phyloP scores from a whole-genome alignment of 2,888 invertebrate genomes.

The Cynaeus angustus region DNA sequence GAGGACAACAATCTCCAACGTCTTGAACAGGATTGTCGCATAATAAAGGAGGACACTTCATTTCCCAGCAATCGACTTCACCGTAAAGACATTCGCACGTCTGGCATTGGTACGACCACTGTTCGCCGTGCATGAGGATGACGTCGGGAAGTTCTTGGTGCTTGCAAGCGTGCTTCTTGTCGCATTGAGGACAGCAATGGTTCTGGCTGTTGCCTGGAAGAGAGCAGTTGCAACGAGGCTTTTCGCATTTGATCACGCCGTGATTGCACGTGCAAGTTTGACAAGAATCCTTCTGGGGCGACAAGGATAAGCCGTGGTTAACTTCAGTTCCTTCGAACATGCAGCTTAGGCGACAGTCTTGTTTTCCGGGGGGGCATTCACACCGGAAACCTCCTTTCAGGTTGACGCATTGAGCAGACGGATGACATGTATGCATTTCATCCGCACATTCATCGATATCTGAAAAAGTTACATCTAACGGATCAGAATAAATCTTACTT shows the following conservation, averaged over 20 bases:
- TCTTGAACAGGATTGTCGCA: slow-evolving; percentile 78
- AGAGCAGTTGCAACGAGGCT: slow-evolving; percentile 81
- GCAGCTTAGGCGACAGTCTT: slow-evolving; percentile 82
- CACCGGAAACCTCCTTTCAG: slow-evolving; percentile 87
- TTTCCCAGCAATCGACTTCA: slow-evolving; percentile 91
- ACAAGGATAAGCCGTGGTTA: slow-evolving; percentile 75
- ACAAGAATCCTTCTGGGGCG: slow-evolving; percentile 71
- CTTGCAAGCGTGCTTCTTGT: slow-evolving; percentile 81
- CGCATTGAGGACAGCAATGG: slow-evolving; percentile 88
- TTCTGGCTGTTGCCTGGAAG: slow-evolving; percentile 72
- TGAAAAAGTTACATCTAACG: slow-evolving; percentile 69
- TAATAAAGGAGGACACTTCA: slow-evolving; percentile 84
- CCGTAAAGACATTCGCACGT: slow-evolving; percentile 94
- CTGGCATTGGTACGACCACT: slow-evolving; percentile 94
- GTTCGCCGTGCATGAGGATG: slow-evolving; percentile 85
- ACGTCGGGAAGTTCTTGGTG: slow-evolving; percentile 84
- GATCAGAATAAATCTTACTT: neutral
- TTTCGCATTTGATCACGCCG: slow-evolving; percentile 81
- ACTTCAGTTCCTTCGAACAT: slow-evolving; percentile 81
- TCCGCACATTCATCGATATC: slow-evolving; percentile 90
- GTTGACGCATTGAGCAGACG: slow-evolving; percentile 85
- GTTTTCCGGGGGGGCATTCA: slow-evolving; percentile 75
- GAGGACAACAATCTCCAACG: slow-evolving; percentile 82
- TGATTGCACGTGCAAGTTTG: slow-evolving; percentile 73
- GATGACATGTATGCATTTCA: slow-evolving; percentile 86